phyloP scores from a whole-genome alignment of 2,113 vertebrate genomes.

The Seriola aureovittata region DNA sequence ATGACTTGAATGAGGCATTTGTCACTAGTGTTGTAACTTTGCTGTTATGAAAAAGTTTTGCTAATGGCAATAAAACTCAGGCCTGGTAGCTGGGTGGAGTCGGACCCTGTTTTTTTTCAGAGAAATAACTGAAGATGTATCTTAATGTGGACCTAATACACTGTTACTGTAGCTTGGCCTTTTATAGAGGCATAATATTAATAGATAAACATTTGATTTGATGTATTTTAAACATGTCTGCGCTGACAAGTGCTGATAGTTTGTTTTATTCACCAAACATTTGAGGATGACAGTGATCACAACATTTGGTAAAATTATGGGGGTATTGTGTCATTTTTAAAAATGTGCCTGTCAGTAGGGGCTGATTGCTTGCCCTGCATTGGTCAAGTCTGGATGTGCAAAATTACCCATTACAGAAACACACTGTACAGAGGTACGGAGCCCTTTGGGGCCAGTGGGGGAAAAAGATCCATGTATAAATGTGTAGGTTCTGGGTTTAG shows the following conservation, averaged over 20 bases:
- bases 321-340: too few relatives aligned
- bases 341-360: too few relatives aligned
- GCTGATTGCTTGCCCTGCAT: too few relatives aligned
- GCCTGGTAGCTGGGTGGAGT: not conserved
- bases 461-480: too few relatives aligned
- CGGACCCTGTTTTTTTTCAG: not conserved
- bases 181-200: too few relatives aligned
- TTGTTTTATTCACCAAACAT: not conserved
- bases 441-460: too few relatives aligned
- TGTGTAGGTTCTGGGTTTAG: too few relatives aligned
- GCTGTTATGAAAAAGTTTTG: conserved; percentile 33
- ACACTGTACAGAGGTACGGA: too few relatives aligned
- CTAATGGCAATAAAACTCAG: conserved; percentile 6
- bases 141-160: not conserved
- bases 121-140: not conserved
- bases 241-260: too few relatives aligned
- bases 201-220: not conserved
- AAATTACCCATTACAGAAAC: too few relatives aligned
- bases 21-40: conserved; percentile 26
- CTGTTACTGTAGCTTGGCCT: not conserved
- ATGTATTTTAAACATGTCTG: not conserved
- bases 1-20: conserved; percentile 46
- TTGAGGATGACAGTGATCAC: not conserved
- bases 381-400: too few relatives aligned
- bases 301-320: not conserved